Evolutionary conservation across 2,797 vertebrate genomes (phyloP).

Genomic region (Pampus argenteus): DNA sequence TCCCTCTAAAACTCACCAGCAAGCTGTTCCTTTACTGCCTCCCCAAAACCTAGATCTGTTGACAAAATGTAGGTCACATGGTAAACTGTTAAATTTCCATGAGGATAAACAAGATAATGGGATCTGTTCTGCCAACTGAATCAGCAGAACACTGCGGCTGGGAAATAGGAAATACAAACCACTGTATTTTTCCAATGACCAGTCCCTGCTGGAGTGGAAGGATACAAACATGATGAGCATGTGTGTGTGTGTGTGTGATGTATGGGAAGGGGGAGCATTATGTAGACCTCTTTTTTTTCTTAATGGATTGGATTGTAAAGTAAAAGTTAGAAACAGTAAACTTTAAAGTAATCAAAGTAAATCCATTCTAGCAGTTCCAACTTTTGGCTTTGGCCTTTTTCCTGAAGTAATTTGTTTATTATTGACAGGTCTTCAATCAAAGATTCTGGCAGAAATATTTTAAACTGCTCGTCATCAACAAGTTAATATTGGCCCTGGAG

Average conservation of each 20-base stretch:
- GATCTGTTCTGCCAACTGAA: slow-evolving; percentile 63
- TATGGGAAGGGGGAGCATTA: neutral
- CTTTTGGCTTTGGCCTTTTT: neutral
- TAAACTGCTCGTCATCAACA: slow-evolving; percentile 22
- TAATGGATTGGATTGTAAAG: neutral
- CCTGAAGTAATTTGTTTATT: slow-evolving; percentile 5
- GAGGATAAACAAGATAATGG: slow-evolving; percentile 69
- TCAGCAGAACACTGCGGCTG: slow-evolving; percentile 48
- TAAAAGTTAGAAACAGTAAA: neutral
- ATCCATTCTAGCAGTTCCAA: neutral
- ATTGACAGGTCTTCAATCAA: slow-evolving; percentile 16
- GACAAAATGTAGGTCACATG: slow-evolving; percentile 54
- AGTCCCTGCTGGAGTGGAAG: slow-evolving; percentile 15
- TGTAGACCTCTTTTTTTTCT: neutral
- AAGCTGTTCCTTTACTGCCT: slow-evolving; percentile 10
- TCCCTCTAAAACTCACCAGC: slow-evolving; percentile 7
- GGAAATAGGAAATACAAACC: slow-evolving; percentile 56
- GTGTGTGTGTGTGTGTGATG: neutral
- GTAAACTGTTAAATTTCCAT: slow-evolving; percentile 63
- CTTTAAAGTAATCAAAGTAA: neutral
- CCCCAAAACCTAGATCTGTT: slow-evolving; percentile 37
- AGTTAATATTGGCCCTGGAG: slow-evolving; percentile 13
- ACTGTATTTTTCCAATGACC: slow-evolving; percentile 35
- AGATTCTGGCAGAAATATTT: neutral
- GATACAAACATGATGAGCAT: neutral